Percentiles rank a stretch among this genome's conserved stretches.
These are phyloP conservation scores for Eonycteris spelaea DNA, from an alignment of 2,113 vertebrate genomes.

Conservation along the genomic window DNA sequence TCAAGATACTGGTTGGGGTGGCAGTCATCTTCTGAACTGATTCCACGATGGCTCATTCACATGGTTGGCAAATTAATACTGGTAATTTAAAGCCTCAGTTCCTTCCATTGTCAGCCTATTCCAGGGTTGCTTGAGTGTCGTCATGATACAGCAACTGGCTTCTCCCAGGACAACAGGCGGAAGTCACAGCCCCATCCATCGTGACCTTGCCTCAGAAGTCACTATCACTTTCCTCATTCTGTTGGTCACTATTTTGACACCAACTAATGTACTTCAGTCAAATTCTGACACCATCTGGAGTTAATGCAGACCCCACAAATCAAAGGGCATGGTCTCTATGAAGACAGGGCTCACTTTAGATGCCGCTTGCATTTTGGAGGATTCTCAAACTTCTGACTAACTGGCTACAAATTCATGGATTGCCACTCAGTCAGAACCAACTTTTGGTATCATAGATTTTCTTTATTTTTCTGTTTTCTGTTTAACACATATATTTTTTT, in stretches of 20 bases:
- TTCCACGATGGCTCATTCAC: not conserved
- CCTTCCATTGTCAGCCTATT: not conserved
- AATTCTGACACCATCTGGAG: not conserved
- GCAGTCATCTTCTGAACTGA: not conserved
- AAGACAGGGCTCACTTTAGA: not conserved
- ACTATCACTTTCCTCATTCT: not conserved
- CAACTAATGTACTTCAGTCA: not conserved
- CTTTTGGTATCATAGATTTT: not conserved
- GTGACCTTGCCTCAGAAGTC: not conserved
- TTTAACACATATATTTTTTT: not conserved
- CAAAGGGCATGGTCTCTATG: not conserved
- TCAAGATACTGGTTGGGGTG: not conserved
- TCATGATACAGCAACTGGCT: not conserved
- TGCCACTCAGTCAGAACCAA: not conserved
- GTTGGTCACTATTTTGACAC: not conserved
- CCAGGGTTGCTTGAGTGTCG: not conserved
- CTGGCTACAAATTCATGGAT: not conserved
- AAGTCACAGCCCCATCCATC: not conserved
- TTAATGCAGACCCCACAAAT: not conserved
- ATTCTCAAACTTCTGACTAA: not conserved
- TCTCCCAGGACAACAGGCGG: not conserved
- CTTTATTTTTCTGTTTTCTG: not conserved
- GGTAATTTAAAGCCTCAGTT: not conserved
- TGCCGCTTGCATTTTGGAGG: not conserved
- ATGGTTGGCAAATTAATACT: not conserved